Base-by-base conservation (phyloP, 1,140 invertebrate genomes). In the Mya arenaria region DNA sequence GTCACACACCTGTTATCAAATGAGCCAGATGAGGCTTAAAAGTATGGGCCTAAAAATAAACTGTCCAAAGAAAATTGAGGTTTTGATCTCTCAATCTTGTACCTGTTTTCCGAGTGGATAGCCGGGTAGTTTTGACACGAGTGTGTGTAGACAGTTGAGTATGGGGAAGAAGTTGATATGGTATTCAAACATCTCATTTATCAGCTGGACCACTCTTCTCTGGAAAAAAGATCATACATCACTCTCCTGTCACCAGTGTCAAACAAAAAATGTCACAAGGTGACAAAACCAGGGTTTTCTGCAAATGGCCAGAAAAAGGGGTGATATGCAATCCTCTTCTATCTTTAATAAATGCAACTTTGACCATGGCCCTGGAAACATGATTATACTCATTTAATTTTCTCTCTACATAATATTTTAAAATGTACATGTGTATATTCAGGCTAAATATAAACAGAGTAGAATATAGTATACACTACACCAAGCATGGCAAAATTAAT, bases 71-170 rank as follows among this genome's bases (percentile, higher is more conserved):
- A n/a, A n/a, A n/a, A n/a, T n/a, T n/a, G n/a, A n/a, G n/a, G n/a
- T n/a, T n/a, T n/a, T n/a, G n/a, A n/a, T n/a, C n/a, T n/a, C n/a
- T n/a, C n/a, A n/a, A n/a, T n/a, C n/a, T n/a, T n/a, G n/a, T n/a
- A 91, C 91, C 88, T 92, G 90, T 88, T 92, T 92, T 25, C 92
- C 92, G n/a, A 93, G 85, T 6, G 91, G 91, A 68, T 89, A 86
- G 56, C 85, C 86, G 0, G 92, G 92, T 23, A 93, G 84, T 56
- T 86, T 85, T 1, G 77, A 78, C 10, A 85, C 83, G 0, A 92
- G 71, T 19, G 56, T 65, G 83, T 92, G 89, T 8, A 93, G 83
- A 83, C 90, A 89, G 13, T 58, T 74, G 25, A 92, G 60, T 1
- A 92, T 65, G 1, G 88, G 86, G 37, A 86, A 91, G 30, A 89